Evolutionary conservation across 2,888 invertebrate genomes (phyloP), one percentile per base, ranked within the genome.

Genomic region (Thyatira batis): DNA sequence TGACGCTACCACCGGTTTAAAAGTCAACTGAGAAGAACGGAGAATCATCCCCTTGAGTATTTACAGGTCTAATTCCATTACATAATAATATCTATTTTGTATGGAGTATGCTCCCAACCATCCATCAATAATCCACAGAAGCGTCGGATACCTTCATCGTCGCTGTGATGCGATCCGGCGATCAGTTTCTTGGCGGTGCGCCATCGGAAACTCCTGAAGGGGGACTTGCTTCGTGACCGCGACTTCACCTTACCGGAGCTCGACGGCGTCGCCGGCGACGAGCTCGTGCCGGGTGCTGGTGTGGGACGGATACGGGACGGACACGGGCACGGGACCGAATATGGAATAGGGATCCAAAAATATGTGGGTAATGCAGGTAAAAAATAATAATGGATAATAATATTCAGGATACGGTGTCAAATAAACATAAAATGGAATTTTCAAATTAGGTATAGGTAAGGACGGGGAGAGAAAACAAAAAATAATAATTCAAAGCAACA

Each of bases 141-240:
- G 27, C 77, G 71, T 74, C 89, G 84, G 80, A 93, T 95, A 90
- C 95, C 95, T 92, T 96, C 96, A 85, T 97, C 97, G 80, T 97
- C 97, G 85, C 96, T 96, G 80, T 94, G 95, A 69, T 94, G 95
- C 52, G 94, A 92, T 69, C 95, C 95, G 62, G 94, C 94, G 77
- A 94, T 89, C 63, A 93, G 92, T 73, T 93, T 94, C 87, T 94
- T 93, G 66, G 95, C 94, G 85, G 96, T 96, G 93, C 96, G 96
- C 97, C 97, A 97, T 67, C 97, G 94, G 94, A 97, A 97, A 92
- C 97, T 97, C 84, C 97, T 94, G 95, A 98, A 98, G 62, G 98
- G 98, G 77, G 97, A 97, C 93, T 97, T 97, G 93, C 97, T 97
- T 79, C 98, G 95, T 74, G 97, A 97, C 71, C 97, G 95, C 84